A percentile compares a stretch with the other conserved stretches of the same genome.
These are phyloP conservation scores for Megaptera novaeangliae DNA, from an alignment of 2,113 vertebrate species.

Conservation along the genomic window DNA sequence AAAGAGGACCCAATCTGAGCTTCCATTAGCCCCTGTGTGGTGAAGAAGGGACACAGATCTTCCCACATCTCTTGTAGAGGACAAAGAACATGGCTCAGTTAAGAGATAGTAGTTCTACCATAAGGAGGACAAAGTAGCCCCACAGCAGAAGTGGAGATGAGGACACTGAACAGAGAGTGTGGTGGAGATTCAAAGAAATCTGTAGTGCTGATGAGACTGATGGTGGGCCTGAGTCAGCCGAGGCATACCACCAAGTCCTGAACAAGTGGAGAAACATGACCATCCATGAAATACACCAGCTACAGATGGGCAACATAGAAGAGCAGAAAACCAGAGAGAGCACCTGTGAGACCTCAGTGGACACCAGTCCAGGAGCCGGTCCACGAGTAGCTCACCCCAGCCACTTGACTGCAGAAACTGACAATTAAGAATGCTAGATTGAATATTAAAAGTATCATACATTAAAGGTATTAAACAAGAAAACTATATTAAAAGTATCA, in stretches of 20 bases:
- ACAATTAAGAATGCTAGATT: neutral
- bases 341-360: neutral
- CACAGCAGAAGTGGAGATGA: neutral
- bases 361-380: neutral
- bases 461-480: neutral
- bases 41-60: neutral
- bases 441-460: neutral
- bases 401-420: neutral
- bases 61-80: neutral
- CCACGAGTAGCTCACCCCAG: neutral
- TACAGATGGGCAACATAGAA: neutral
- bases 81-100: neutral
- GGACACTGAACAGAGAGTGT: neutral
- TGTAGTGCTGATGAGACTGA: neutral
- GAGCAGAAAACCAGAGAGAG: neutral
- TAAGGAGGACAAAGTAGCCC: neutral
- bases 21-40: neutral
- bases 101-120: neutral
- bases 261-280: neutral
- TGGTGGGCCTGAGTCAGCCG: neutral
- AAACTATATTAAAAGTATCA: neutral
- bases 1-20: neutral
- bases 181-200: neutral
- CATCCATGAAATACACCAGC: neutral
- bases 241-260: neutral